Evolutionary conservation across 2,888 invertebrate species (phyloP).

Genomic region (Mythimna ferrago): DNA sequence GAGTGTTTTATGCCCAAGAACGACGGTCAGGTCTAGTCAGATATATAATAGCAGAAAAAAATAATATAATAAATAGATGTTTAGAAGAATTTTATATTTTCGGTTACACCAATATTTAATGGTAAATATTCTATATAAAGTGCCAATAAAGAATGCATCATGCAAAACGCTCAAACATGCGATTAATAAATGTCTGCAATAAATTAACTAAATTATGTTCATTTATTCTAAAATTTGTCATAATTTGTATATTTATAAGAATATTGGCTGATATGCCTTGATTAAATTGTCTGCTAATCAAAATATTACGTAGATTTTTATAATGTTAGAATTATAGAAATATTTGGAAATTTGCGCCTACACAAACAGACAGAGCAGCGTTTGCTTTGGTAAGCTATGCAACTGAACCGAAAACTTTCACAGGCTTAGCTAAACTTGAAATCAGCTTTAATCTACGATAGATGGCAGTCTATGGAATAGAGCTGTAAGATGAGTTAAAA

Average conservation of each 20-base stretch:
- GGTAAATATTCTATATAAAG: neutral
- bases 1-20: no score
- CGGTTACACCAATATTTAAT: neutral
- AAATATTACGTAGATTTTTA: constrained; percentile 2
- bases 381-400: constrained; percentile 16
- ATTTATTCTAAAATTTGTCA: constrained; percentile 16
- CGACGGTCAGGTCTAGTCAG: no score
- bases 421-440: constrained; percentile 15
- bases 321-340: constrained; percentile 5
- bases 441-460: neutral
- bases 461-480: neutral
- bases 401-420: constrained; percentile 24
- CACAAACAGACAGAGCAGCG: constrained; percentile 40
- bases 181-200: constrained; percentile 9
- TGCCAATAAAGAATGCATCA: constrained; percentile 3
- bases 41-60: neutral
- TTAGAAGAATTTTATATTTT: neutral
- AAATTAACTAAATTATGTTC: constrained; percentile 24
- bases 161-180: neutral
- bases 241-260: constrained; percentile 19
- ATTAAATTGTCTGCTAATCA: constrained; percentile 14
- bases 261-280: constrained; percentile 10
- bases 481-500: neutral
- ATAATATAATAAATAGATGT: neutral
- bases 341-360: constrained; percentile 30